phyloP scores from a whole-genome alignment of 2,797 vertebrate genomes.

The Danio tinwini region DNA sequence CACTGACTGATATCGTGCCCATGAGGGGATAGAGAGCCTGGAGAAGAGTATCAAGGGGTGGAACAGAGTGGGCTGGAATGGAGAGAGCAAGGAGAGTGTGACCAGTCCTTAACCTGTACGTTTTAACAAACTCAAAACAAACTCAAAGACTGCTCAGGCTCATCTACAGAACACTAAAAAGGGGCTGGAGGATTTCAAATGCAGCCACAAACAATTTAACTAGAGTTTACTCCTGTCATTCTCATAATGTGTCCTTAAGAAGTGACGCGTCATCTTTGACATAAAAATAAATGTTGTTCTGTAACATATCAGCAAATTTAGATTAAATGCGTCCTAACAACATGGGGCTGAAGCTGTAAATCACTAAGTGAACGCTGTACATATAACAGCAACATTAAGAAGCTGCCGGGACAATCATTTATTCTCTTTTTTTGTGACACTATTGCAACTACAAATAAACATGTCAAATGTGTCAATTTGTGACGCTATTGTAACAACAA shows the following conservation, averaged over 20 bases:
- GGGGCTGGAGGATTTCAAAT: slow-evolving; percentile 23
- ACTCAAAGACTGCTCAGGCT: slow-evolving; percentile 33
- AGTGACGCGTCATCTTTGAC: slow-evolving; percentile 15
- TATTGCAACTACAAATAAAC: background rate
- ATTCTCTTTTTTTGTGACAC: slow-evolving; percentile 47
- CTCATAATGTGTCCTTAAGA: background rate
- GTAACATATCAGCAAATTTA: slow-evolving; percentile 19
- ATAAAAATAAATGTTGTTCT: slow-evolving; percentile 24
- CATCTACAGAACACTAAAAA: slow-evolving; percentile 66
- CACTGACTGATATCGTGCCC: slow-evolving; percentile 75
- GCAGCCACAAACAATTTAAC: slow-evolving; percentile 8
- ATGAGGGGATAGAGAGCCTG: slow-evolving; percentile 73
- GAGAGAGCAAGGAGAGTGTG: slow-evolving; percentile 30
- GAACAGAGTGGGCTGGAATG: slow-evolving; percentile 22
- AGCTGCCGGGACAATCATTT: slow-evolving; percentile 55
- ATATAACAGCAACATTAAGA: slow-evolving; percentile 41
- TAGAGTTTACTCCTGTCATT: slow-evolving; percentile 4
- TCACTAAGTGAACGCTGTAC: slow-evolving; percentile 37
- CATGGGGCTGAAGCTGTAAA: slow-evolving; percentile 51
- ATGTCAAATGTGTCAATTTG: no score
- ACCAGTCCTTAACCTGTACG: slow-evolving; percentile 38
- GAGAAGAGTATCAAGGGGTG: slow-evolving; percentile 44
- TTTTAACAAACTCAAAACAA: slow-evolving; percentile 55
- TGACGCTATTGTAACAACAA: no score
- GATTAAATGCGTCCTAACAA: slow-evolving; percentile 21